Base-by-base conservation (phyloP, 2,888 invertebrate species). In the Drosophila limbata region DNA sequence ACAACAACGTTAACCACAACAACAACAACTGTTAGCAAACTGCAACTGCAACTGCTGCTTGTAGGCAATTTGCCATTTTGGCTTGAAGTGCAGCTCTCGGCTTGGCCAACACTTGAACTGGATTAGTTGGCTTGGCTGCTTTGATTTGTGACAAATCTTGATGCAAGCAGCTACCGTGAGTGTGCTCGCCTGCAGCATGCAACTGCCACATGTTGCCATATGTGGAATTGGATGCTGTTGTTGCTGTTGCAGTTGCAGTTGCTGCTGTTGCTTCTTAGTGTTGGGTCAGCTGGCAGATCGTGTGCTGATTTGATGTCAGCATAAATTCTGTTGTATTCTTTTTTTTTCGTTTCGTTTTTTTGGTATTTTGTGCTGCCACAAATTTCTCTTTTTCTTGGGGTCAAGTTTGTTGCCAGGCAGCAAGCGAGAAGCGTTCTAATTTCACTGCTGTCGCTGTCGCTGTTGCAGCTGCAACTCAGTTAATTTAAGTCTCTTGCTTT, bases 61-160 rank as follows among this genome's bases (percentile, higher is more conserved):
- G 76, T 59, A 59, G 77, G 79, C 81, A 81, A 81, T 81, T 81
- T 81, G 80, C 80, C 80, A 81, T 71, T 81, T 81, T 72, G 74
- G 81, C 73, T 64, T 47, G 17, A 28, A 45, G 21, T 55, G 64
- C 25, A 47, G 53, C 73, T 66, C 59, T 61, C 35, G 59, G 50
- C 50, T 56, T 69, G 79, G 69, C 69, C 75, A 77, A 69, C 84
- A 86, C 86, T 84, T 85, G 82, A 88, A 85, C 85, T 85, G 88
- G 88, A 85, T 85, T 85, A 88, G 85, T 85, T 86, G 81, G 31
- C 28, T 40, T 39, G 25, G 37, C 59, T 55, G 81, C 81, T 77
- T 85, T 84, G 89, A 85, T 88, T 85, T 86, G 87, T 88, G 89
- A 88, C 87, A 86, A 86, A 87, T 88, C 85, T 86, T 85, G 88